These are phyloP conservation scores for Pandion haliaetus DNA, from an alignment of 2,113 vertebrate genomes.

Conservation along the genomic window DNA sequence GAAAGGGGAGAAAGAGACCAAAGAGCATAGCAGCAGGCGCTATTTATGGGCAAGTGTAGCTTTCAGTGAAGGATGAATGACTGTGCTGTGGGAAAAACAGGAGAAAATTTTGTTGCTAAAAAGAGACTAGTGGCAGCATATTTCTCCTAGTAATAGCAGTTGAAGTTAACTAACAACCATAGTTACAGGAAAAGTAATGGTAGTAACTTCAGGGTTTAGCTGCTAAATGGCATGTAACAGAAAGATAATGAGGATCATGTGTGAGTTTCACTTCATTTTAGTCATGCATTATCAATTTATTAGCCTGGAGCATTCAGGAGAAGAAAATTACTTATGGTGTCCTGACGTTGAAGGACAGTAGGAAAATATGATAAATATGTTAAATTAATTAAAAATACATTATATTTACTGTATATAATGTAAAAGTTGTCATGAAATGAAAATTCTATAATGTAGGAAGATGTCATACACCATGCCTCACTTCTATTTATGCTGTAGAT, in stretches of 20 bases:
- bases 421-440: not conserved
- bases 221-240: not conserved
- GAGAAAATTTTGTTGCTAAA: not conserved
- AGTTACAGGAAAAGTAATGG: not conserved
- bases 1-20: not conserved
- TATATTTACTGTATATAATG: not conserved
- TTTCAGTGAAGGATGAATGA: not conserved
- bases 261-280: not conserved
- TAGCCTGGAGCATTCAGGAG: not conserved
- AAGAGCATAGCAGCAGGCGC: not conserved
- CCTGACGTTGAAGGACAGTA: not conserved
- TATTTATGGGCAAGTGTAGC: not conserved
- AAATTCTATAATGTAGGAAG: not conserved
- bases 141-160: not conserved
- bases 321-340: not conserved
- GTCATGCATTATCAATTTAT: not conserved
- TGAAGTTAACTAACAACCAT: constrained; percentile 1
- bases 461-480: not conserved
- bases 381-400: not conserved
- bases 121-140: not conserved
- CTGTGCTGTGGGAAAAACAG: not conserved
- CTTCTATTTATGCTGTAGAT: not conserved
- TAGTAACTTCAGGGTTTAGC: not conserved
- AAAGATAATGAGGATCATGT: not conserved
- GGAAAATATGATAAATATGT: not conserved